Percentiles rank a stretch among this genome's conserved stretches.
Evolutionary conservation across 1,140 invertebrate species (phyloP).

Genomic region (Halesus radiatus): DNA sequence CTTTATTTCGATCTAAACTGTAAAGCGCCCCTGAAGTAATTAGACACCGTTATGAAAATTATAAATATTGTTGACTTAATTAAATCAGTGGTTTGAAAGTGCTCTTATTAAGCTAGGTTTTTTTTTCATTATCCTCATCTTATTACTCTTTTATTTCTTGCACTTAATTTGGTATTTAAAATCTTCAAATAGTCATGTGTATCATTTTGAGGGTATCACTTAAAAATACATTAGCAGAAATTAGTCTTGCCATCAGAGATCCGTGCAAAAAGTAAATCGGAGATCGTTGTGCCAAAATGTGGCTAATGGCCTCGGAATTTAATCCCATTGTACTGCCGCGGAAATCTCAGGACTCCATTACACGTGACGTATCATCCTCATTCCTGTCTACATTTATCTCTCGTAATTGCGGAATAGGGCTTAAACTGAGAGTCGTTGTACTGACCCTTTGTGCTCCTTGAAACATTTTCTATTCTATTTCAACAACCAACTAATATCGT

Average conservation of each 20-base stretch:
- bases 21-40: too few species aligned
- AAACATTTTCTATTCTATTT: too few species aligned
- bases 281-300: background rate
- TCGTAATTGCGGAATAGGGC: background rate
- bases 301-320: background rate
- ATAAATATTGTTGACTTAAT: too few species aligned
- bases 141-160: too few species aligned
- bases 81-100: too few species aligned
- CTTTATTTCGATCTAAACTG: too few species aligned
- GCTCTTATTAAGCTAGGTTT: too few species aligned
- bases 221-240: slow-evolving; percentile 28
- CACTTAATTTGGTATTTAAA: too few species aligned
- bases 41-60: too few species aligned
- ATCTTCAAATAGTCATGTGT: too few species aligned
- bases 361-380: background rate
- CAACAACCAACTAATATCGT: too few species aligned
- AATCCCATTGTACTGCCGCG: background rate
- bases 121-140: too few species aligned
- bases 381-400: background rate
- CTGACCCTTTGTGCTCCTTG: background rate
- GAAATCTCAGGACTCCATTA: slow-evolving; percentile 1
- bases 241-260: background rate
- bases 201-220: slow-evolving; percentile 15
- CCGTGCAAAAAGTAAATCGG: background rate
- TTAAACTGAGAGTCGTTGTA: background rate